Evolutionary conservation across 2,797 vertebrate genomes (phyloP).

Genomic region (Sternotherus odoratus): DNA sequence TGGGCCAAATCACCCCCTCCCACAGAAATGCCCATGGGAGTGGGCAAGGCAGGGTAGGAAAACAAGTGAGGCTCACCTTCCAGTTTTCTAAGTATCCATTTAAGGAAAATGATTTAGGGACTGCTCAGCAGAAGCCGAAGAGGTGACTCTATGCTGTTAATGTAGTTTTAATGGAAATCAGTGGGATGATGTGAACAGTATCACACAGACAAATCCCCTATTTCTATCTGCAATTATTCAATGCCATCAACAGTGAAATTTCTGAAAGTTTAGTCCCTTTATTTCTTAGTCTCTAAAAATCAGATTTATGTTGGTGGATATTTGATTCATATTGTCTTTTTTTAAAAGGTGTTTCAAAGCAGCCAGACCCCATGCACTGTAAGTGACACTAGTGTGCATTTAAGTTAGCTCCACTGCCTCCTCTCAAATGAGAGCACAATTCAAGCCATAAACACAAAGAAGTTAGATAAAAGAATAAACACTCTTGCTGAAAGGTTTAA

Average conservation of each 20-base stretch:
- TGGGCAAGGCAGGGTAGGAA: not conserved
- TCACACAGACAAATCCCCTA: not conserved
- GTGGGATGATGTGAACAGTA: not conserved
- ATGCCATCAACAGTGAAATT: not conserved
- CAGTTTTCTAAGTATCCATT: not conserved
- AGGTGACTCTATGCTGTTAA: not conserved
- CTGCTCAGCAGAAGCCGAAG: not conserved
- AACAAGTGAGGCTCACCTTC: not conserved
- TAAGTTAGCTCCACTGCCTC: not conserved
- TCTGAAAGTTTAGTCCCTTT: not conserved
- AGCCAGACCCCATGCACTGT: not conserved
- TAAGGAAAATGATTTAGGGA: fast-evolving
- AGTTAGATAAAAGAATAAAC: not conserved
- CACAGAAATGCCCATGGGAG: not conserved
- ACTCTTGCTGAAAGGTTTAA: not conserved
- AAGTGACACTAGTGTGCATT: not conserved
- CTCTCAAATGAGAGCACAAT: not conserved
- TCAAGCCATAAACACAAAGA: not conserved
- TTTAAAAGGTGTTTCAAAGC: not conserved
- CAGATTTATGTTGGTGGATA: not conserved
- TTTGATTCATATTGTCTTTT: not conserved
- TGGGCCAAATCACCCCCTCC: not conserved
- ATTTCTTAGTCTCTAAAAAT: not conserved
- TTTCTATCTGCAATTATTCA: not conserved
- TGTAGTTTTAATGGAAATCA: not conserved